These are phyloP conservation scores for Oriolus oriolus DNA, from an alignment of 2,113 vertebrate species.

Conservation along the genomic window DNA sequence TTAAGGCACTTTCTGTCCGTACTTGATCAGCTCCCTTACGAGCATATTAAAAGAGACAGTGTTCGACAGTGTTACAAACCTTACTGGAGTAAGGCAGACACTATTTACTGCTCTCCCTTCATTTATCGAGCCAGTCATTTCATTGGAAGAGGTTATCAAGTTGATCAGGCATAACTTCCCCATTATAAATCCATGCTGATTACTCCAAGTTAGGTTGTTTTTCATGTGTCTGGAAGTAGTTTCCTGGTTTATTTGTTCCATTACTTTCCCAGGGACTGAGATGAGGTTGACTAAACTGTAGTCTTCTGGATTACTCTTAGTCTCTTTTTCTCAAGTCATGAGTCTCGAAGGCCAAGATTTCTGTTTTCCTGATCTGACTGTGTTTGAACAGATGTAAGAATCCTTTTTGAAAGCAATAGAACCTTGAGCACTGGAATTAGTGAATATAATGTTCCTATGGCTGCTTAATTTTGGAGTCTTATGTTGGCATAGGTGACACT, in stretches of 20 bases:
- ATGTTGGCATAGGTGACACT: not conserved
- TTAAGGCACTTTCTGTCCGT: not conserved
- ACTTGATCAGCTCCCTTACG: not conserved
- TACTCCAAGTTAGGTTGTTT: not conserved
- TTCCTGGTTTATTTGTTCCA: not conserved
- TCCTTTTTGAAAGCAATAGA: not conserved
- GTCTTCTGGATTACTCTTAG: not conserved
- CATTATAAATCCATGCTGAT: not conserved
- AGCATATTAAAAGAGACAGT: not conserved
- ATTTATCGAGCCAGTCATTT: not conserved
- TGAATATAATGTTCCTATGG: not conserved
- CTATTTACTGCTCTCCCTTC: not conserved
- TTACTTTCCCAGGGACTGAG: not conserved
- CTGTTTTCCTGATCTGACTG: not conserved
- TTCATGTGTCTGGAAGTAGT: not conserved
- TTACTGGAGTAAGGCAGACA: not conserved
- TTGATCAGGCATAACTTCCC: not conserved
- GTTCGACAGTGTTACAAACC: not conserved
- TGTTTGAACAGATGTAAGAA: not conserved
- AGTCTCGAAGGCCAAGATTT: not conserved
- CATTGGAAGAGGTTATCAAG: not conserved
- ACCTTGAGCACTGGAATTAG: not conserved
- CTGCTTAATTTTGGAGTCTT: not conserved
- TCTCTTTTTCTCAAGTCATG: not conserved
- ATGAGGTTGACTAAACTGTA: not conserved